phyloP scores from a whole-genome alignment of 2,888 invertebrate genomes.

The Rosalia funebris region DNA sequence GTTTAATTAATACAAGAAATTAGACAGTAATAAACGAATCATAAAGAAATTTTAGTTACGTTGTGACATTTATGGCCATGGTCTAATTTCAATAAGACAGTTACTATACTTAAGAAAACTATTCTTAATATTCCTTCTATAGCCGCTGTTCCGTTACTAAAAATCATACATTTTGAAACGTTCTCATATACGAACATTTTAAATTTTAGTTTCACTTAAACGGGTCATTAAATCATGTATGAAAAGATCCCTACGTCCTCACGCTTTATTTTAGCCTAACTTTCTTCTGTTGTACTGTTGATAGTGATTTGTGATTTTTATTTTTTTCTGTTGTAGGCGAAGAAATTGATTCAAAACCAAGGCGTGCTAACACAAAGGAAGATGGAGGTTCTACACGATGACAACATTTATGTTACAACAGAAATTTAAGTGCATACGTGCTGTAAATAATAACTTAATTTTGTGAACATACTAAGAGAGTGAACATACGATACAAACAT shows the following conservation, averaged over 20 bases:
- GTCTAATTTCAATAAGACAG: too few species aligned
- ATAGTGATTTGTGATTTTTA: neutral
- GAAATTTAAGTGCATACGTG: slow-evolving; percentile 13
- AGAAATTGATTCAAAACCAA: slow-evolving; percentile 71
- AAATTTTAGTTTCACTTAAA: too few species aligned
- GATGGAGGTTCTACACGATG: slow-evolving; percentile 75
- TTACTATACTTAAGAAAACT: too few species aligned
- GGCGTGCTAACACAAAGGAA: slow-evolving; percentile 75
- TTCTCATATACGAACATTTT: too few species aligned
- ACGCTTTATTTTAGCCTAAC: neutral
- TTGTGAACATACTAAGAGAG: neutral
- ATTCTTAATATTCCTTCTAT: too few species aligned
- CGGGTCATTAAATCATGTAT: neutral
- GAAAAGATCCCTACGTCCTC: neutral
- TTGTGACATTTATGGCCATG: too few species aligned
- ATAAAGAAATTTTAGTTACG: too few species aligned
- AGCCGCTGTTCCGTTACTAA: too few species aligned
- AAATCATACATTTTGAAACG: too few species aligned
- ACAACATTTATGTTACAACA: slow-evolving; percentile 51
- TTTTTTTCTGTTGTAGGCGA: slow-evolving; percentile 63
- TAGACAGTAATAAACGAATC: too few species aligned
- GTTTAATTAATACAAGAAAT: too few species aligned
- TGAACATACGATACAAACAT: neutral
- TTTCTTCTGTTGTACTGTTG: neutral
- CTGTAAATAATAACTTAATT: slow-evolving; percentile 13